These are phyloP conservation scores for Bombus superbus DNA, from an alignment of 1,140 invertebrate species.

Conservation along the genomic window DNA sequence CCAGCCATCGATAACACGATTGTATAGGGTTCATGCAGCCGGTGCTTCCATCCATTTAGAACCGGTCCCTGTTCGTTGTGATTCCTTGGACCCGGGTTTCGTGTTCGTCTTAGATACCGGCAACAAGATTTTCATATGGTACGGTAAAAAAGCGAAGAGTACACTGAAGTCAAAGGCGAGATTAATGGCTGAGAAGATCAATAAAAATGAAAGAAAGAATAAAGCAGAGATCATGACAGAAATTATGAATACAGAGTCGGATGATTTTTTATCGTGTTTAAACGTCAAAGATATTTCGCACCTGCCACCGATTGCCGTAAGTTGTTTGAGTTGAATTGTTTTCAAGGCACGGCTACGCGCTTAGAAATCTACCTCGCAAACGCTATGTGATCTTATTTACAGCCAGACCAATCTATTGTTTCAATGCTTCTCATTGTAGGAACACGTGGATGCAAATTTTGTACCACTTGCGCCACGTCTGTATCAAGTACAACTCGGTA, in stretches of 20 bases:
- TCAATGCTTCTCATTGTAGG: constrained; percentile 80
- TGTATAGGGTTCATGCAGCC: constrained; percentile 95
- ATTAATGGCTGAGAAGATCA: constrained; percentile 98
- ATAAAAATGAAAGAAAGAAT: constrained; percentile 99
- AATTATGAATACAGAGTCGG: constrained; percentile 90
- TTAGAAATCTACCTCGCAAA: background rate
- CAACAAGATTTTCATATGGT: constrained; percentile 95
- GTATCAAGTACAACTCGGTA: constrained; percentile 97
- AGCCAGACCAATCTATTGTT: background rate
- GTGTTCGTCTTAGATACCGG: constrained; percentile 97
- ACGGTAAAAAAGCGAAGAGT: constrained; percentile 95
- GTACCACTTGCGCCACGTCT: constrained; percentile 90
- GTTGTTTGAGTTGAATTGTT: constrained; percentile 14
- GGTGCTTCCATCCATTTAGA: constrained; percentile 96
- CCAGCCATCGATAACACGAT: constrained; percentile 90
- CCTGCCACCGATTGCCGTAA: constrained; percentile 64
- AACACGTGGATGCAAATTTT: constrained; percentile 93
- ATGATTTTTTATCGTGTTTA: constrained; percentile 92
- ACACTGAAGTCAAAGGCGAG: constrained; percentile 97
- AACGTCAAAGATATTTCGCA: constrained; percentile 82
- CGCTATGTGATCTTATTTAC: background rate
- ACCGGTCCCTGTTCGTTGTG: constrained; percentile 88
- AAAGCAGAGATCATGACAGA: constrained; percentile 95
- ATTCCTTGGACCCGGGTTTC: constrained; percentile 94
- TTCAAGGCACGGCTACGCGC: background rate